Evolutionary conservation across 2,888 invertebrate genomes (phyloP), one percentile per base, ranked within the genome.

Genomic region (Ischnura elegans): DNA sequence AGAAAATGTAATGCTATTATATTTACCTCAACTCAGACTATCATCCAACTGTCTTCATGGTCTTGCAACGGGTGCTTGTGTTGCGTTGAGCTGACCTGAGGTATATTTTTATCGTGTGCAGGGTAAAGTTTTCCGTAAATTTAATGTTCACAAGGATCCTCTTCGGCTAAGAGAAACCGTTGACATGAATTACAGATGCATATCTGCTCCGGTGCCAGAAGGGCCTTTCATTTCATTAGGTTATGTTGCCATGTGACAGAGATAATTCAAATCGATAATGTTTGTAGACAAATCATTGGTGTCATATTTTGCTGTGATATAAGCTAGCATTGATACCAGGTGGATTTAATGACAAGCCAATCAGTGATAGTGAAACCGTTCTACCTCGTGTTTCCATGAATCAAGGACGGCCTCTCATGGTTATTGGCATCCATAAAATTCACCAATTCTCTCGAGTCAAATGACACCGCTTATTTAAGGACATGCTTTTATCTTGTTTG

Each of bases 221-320:
- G 76, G 16, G 29, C 13, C 36, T 36, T 3, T 8, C 76, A 10
- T 36, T 76, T 36, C 36, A 76, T 76, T 25, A 36, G 76, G 29
- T 76, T 36, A 76, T 36, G 76, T 76, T 76, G 76, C 76, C 36
- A 36, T 25, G 76, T 36, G 76, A 76, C 76, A n/a, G 76, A 76
- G 76, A 76, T 76, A 76, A 76, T 76, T 36, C 25, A 13, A 16
- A 36, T 76, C 29, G 13, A 76, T 10, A 36, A 36, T 36, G 36
- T 76, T 76, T 76, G 76, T 16, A 36, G 36, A 25, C 29, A 76
- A 36, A 36, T 36, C 13, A 36, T 36, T 25, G 25, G 16, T 21
- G 2, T 8, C 61, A n/a, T 6, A 25, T 36, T 36, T 76, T 21
- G 36, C 76, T 36, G 76, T 76, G 36, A 76, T 76, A 25, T 29